Percentiles rank a stretch among this genome's conserved stretches.
Evolutionary conservation across 2,888 invertebrate species (phyloP).

Genomic region (Morpho helenor): DNA sequence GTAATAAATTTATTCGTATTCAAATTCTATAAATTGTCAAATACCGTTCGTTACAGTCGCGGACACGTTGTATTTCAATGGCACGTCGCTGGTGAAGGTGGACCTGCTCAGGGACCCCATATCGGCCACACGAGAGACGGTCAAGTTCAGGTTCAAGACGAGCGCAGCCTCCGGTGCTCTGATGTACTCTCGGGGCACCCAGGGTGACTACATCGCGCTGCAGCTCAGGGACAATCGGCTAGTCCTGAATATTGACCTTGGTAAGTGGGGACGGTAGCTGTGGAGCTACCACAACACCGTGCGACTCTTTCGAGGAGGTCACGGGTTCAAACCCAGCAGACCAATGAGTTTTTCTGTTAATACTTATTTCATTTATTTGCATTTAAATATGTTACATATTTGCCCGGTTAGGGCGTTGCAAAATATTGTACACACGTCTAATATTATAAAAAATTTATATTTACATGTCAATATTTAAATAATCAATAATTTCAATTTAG

Average conservation of each 20-base stretch:
- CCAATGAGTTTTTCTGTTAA: no score
- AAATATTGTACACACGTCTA: no score
- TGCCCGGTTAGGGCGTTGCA: no score
- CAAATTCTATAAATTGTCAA: no score
- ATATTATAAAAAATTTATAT: no score
- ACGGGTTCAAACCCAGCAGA: no score
- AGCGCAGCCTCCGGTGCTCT: conserved; percentile 93
- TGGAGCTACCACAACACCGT: background rate
- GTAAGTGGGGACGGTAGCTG: conserved; percentile 56
- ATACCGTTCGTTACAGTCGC: conserved; percentile 77
- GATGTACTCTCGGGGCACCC: conserved; percentile 95
- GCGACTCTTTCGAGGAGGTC: no score
- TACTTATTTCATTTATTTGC: no score
- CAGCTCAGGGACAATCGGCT: conserved; percentile 94
- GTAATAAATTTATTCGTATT: no score
- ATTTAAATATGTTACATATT: no score
- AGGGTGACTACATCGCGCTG: conserved; percentile 94
- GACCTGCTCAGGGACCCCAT: conserved; percentile 90
- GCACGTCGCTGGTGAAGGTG: conserved; percentile 87
- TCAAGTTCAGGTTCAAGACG: conserved; percentile 95
- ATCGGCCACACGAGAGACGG: conserved; percentile 89
- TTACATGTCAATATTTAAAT: no score
- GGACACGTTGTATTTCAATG: conserved; percentile 92
- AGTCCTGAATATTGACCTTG: conserved; percentile 93
- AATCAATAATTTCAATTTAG: no score